A percentile compares a stretch with the other conserved stretches of the same genome.
Evolutionary conservation across 2,797 vertebrate species (phyloP).

Genomic region (Acestrorhynchus altus): DNA sequence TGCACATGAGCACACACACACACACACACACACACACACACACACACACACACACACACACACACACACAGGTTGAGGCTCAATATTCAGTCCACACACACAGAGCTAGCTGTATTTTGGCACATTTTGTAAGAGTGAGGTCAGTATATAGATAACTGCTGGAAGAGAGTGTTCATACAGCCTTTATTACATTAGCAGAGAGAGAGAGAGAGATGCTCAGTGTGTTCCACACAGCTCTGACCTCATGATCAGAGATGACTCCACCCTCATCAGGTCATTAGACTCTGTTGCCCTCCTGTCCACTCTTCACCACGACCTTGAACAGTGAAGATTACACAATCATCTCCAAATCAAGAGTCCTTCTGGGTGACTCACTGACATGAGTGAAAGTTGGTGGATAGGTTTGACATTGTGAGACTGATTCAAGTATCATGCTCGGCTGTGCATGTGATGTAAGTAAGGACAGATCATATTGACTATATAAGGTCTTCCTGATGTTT

Average conservation of each 20-base stretch:
- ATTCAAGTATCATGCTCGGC: too few species aligned
- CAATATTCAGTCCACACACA: not conserved
- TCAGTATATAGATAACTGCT: conserved; percentile 46
- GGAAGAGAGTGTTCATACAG: conserved; percentile 30
- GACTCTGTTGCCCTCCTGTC: not conserved
- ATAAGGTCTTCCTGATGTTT: too few species aligned
- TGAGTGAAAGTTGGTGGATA: too few species aligned
- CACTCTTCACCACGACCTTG: too few species aligned
- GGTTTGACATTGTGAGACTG: too few species aligned
- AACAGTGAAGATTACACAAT: too few species aligned
- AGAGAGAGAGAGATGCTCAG: conserved; percentile 12
- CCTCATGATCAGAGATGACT: not conserved
- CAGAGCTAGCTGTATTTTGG: conserved; percentile 28
- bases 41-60: conserved; percentile 20
- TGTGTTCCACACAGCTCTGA: not conserved
- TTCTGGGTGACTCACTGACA: too few species aligned
- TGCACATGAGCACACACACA: conserved; percentile 15
- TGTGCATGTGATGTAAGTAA: too few species aligned
- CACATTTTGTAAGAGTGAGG: conserved; percentile 49
- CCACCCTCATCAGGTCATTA: not conserved
- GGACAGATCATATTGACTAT: too few species aligned
- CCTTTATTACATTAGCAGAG: conserved; percentile 51
- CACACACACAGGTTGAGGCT: not conserved
- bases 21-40: conserved; percentile 18
- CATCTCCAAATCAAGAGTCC: too few species aligned